A percentile compares a stretch with the other conserved stretches of the same genome.
These are phyloP conservation scores for Sibirionetta formosa DNA, from an alignment of 2,797 vertebrate genomes.

Conservation along the genomic window DNA sequence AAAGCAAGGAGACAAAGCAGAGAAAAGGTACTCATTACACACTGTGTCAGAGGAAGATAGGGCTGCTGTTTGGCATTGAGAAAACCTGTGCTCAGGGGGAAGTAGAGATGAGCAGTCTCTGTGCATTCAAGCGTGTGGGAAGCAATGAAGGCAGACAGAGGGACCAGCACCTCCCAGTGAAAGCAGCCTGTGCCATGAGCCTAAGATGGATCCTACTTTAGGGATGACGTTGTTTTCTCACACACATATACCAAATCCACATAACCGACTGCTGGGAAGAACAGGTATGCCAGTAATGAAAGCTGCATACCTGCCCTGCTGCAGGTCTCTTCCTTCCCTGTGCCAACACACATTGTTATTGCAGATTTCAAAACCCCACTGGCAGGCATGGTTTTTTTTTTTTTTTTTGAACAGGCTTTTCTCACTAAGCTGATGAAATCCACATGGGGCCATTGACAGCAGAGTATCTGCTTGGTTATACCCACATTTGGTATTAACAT, in stretches of 20 bases:
- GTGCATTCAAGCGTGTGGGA: background rate
- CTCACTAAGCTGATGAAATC: background rate
- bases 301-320: accelerated
- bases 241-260: background rate
- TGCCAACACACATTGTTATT: background rate
- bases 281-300: background rate
- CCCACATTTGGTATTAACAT: background rate
- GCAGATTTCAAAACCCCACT: background rate
- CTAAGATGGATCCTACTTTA: background rate
- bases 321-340: background rate
- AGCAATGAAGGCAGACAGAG: background rate
- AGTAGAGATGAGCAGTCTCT: background rate
- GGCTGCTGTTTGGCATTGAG: background rate
- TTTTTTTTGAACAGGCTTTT: background rate
- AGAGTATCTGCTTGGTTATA: background rate
- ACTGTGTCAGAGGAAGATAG: accelerated
- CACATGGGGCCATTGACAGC: background rate
- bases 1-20: background rate
- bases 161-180: background rate
- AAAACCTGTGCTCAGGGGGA: background rate
- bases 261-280: background rate
- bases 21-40: background rate
- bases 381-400: too few relatives aligned
- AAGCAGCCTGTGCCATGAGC: accelerated
- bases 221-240: background rate